Percentiles rank a stretch among this genome's conserved stretches.
Conservation (phyloP, 2,797 vertebrate species). For the Aplochiton taeniatus region DNA sequence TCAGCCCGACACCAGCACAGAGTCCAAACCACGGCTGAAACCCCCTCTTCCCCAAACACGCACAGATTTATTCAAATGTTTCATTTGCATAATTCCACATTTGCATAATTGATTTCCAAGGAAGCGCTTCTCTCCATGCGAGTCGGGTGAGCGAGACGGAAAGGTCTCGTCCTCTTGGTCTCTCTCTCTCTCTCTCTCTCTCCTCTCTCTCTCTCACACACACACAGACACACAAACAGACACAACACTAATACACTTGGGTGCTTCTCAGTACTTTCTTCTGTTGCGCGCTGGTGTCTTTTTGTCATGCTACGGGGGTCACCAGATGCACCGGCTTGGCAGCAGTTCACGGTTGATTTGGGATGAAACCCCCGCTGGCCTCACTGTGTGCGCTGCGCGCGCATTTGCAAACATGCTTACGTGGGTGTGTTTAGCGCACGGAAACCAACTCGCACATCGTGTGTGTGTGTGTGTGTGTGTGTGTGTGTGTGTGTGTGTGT, state of each 20-base stretch:
- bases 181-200: not conserved
- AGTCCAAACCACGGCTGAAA: conserved; percentile 49
- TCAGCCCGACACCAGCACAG: conserved; percentile 20
- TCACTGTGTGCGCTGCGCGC: too few species aligned
- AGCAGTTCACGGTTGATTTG: not conserved
- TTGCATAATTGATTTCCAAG: conserved; percentile 76
- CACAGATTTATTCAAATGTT: conserved; percentile 68
- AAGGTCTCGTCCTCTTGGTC: conserved; percentile 49
- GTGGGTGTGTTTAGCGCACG: not conserved
- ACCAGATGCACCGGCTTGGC: conserved; percentile 5
- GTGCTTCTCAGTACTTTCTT: not conserved
- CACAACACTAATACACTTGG: not conserved
- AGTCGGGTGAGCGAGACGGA: conserved; percentile 51
- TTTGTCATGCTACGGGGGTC: not conserved
- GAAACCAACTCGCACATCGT: not conserved
- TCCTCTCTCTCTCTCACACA: conserved; percentile 1
- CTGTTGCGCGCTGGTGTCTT: not conserved
- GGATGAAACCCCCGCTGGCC: not conserved
- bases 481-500: not conserved
- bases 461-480: not conserved
- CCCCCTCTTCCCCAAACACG: conserved; percentile 49
- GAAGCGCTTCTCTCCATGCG: conserved; percentile 56
- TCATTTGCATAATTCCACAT: conserved; percentile 70
- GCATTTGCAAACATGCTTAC: not conserved
- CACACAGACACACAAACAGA: conserved; percentile 15